phyloP scores from a whole-genome alignment of 2,113 vertebrate species.

The Microcebus tavaratra region DNA sequence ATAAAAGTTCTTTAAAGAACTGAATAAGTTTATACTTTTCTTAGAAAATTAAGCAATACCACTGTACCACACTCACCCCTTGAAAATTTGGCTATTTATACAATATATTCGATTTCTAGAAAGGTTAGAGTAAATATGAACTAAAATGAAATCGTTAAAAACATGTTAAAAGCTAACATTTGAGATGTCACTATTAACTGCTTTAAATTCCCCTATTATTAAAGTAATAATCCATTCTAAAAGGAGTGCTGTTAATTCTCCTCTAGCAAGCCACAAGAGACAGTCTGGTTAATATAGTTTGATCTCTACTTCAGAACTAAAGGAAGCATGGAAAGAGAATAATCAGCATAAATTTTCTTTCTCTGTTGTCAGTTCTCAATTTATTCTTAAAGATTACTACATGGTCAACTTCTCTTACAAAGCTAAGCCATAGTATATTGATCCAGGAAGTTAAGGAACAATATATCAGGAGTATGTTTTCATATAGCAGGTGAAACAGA shows the following conservation, averaged over 20 bases:
- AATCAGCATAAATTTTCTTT: slow-evolving; percentile 54
- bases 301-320: not conserved
- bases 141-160: slow-evolving; percentile 40
- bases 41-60: slow-evolving; percentile 42
- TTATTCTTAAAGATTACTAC: slow-evolving; percentile 60
- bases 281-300: not conserved
- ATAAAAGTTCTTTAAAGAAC: slow-evolving; percentile 33
- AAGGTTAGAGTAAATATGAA: slow-evolving; percentile 24
- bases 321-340: slow-evolving; percentile 23
- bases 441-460: slow-evolving; percentile 74
- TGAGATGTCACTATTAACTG: slow-evolving; percentile 32
- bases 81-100: slow-evolving; percentile 14
- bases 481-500: slow-evolving; percentile 71
- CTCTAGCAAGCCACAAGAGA: not conserved
- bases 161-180: slow-evolving; percentile 48
- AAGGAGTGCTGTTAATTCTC: not conserved
- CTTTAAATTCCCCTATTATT: slow-evolving; percentile 45
- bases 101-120: not conserved
- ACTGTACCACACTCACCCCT: not conserved
- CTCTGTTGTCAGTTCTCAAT: slow-evolving; percentile 42
- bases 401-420: not conserved
- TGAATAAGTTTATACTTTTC: slow-evolving; percentile 39
- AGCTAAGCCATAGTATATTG: slow-evolving; percentile 32
- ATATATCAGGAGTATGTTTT: slow-evolving; percentile 72
- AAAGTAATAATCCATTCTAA: slow-evolving; percentile 31